phyloP scores from a whole-genome alignment of 2,797 vertebrate species.

The Muraenolepis orangiensis region DNA sequence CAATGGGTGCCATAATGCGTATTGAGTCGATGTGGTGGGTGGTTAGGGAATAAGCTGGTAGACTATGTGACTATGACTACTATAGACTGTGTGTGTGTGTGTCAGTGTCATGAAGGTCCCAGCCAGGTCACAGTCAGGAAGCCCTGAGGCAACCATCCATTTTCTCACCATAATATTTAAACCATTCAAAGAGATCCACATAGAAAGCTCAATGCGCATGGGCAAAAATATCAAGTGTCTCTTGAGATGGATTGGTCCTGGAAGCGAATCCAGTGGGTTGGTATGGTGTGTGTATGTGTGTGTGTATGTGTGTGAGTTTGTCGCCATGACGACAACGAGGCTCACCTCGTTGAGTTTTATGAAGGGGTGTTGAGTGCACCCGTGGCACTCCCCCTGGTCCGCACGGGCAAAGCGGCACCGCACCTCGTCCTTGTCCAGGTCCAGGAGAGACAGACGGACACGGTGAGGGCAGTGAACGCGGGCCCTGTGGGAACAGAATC shows the following conservation, averaged over 20 bases:
- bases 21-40: too few relatives aligned
- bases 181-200: too few relatives aligned
- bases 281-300: too few relatives aligned
- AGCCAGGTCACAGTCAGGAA: too few relatives aligned
- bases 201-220: too few relatives aligned
- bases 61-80: too few relatives aligned
- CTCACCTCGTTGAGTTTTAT: slow-evolving; percentile 65
- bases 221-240: background rate
- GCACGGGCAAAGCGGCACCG: slow-evolving; percentile 59
- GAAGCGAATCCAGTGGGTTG: background rate
- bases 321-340: background rate
- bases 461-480: slow-evolving; percentile 53
- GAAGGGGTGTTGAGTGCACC: slow-evolving; percentile 53
- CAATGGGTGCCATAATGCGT: too few relatives aligned
- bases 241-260: background rate
- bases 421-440: slow-evolving; percentile 67
- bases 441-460: slow-evolving; percentile 58
- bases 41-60: too few relatives aligned
- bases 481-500: slow-evolving; percentile 45
- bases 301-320: background rate
- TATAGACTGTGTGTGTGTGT: too few relatives aligned
- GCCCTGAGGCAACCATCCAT: background rate
- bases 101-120: too few relatives aligned
- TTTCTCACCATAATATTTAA: background rate
- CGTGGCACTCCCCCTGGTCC: slow-evolving; percentile 50